Evolutionary conservation across 2,797 vertebrate species (phyloP), one percentile per base, ranked within the genome.

Genomic region (Anas georgica): DNA sequence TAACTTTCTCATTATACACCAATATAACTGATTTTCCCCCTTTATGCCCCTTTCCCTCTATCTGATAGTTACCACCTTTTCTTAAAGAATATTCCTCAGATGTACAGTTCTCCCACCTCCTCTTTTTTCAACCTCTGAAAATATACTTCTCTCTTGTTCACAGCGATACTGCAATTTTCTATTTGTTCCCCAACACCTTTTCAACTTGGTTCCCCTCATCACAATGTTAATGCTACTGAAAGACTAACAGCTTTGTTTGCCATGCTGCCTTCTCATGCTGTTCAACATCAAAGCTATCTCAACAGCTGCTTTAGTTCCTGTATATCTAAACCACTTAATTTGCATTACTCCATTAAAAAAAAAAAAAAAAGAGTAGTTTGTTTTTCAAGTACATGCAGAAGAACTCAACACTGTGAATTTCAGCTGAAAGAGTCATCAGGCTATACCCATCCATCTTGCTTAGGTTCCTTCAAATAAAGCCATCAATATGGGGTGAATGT

Each of bases 341-440:
- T 69, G 37, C 43, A 43, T 48, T 76, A 54, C 59, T 37, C 86
- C 66, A 56, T 88, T 90, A 83, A 88, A 50, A 58, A 78, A 87
- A 75, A 37, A 41, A 89, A 63, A 81, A 91, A 91, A 87, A 86
- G 23, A 85, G 20, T 20, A 80, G 48, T 80, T 90, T 60, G 12
- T 54, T 87, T 83, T 94, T 73, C 50, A 83, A 83, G 41, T 58
- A 80, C 82, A 83, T 21, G 39, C n/a, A 77, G 23, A 80, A 84
- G 90, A 77, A 20, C 31, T 54, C 31, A 69, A 59, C 31, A 31
- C 28, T 58, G 29, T 29, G 60, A 77, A 93, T 80, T 68, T 72
- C 48, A 80, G 2, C 7, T 9, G 45, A 86, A 43, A 82, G 6
- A 31, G 21, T 67, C 31, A 77, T 62, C 15, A n/a, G 37, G 9